Evolutionary conservation across 2,888 invertebrate genomes (phyloP).

Genomic region (Phaedon cochleariae): DNA sequence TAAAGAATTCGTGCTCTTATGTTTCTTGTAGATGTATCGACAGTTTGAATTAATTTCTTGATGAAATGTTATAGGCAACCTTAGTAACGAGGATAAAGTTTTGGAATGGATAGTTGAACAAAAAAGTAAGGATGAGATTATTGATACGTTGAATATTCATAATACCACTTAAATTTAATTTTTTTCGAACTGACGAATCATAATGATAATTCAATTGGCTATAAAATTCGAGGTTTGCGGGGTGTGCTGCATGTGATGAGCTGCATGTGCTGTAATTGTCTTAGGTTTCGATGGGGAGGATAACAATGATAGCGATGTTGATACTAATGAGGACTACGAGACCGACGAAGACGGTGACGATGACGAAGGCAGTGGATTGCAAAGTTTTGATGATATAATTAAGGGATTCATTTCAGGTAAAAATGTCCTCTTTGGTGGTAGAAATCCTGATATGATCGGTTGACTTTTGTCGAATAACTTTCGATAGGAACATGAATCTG

Average conservation of each 20-base stretch:
- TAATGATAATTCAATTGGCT: slow-evolving; percentile 36
- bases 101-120: slow-evolving; percentile 95
- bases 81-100: slow-evolving; percentile 93
- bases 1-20: slow-evolving; percentile 21
- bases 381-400: slow-evolving; percentile 52
- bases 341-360: slow-evolving; percentile 65
- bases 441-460: slow-evolving; percentile 29
- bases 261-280: slow-evolving; percentile 61
- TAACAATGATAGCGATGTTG: slow-evolving; percentile 65
- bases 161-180: slow-evolving; percentile 33
- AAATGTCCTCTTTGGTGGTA: slow-evolving; percentile 40
- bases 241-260: slow-evolving; percentile 57
- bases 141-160: slow-evolving; percentile 37
- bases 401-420: slow-evolving; percentile 62
- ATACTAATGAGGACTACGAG: slow-evolving; percentile 61
- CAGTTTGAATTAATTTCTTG: slow-evolving; percentile 24
- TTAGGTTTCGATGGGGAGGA: slow-evolving; percentile 63
- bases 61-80: slow-evolving; percentile 80
- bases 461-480: slow-evolving; percentile 32
- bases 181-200: slow-evolving; percentile 1
- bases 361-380: slow-evolving; percentile 61
- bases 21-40: slow-evolving; percentile 23
- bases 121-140: slow-evolving; percentile 84
- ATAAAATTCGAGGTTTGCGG: slow-evolving; percentile 37
- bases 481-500: not conserved